These are phyloP conservation scores for Drosophila murphyi DNA, from an alignment of 1,140 invertebrate genomes.

Conservation along the genomic window DNA sequence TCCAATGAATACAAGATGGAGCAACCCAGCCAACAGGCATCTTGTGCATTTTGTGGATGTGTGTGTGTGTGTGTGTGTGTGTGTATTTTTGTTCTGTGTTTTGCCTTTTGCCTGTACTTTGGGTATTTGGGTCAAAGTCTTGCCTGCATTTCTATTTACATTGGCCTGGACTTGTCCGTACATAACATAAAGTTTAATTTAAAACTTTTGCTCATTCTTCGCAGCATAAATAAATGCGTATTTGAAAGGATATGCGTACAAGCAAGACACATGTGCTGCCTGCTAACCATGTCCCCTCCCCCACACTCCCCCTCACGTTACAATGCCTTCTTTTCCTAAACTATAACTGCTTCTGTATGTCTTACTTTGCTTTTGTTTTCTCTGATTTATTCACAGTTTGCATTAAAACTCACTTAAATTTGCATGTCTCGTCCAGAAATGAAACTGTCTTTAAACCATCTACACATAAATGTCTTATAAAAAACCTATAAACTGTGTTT, in stretches of 20 bases:
- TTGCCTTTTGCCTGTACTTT: slow-evolving; percentile 20
- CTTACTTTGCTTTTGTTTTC: slow-evolving; percentile 35
- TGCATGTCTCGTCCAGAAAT: slow-evolving; percentile 60
- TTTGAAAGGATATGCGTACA: slow-evolving; percentile 44
- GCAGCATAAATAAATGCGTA: slow-evolving; percentile 66
- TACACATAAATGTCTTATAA: slow-evolving; percentile 18
- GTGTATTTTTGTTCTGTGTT: background rate
- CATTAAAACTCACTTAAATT: slow-evolving; percentile 74
- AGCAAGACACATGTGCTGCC: slow-evolving; percentile 47
- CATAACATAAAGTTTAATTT: slow-evolving; percentile 75
- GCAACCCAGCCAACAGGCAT: slow-evolving; percentile 14
- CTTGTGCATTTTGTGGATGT: slow-evolving; percentile 34
- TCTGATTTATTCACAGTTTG: slow-evolving; percentile 68
- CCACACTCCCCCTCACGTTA: background rate
- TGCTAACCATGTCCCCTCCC: background rate
- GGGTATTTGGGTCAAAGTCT: slow-evolving; percentile 73
- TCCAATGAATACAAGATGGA: background rate
- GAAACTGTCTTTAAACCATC: slow-evolving; percentile 50
- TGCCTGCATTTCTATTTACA: slow-evolving; percentile 62
- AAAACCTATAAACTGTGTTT: slow-evolving; percentile 5
- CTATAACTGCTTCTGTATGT: background rate
- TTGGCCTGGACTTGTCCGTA: slow-evolving; percentile 50
- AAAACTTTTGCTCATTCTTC: slow-evolving; percentile 58
- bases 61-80: background rate
- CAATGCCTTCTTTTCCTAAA: background rate